phyloP scores from a whole-genome alignment of 2,888 invertebrate genomes.

The Mythimna albipuncta region DNA sequence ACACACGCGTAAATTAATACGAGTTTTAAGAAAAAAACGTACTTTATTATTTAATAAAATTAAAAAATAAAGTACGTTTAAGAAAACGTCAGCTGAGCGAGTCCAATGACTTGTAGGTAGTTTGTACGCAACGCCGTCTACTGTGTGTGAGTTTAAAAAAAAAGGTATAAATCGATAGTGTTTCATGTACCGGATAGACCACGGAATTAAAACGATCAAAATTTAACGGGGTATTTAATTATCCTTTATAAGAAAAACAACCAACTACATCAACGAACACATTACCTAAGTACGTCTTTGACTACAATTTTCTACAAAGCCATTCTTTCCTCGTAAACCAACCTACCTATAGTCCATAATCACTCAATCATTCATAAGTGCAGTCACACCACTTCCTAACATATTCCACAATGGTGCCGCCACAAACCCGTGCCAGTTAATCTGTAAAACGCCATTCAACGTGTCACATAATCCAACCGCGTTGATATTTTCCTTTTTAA shows the following conservation, averaged over 20 bases:
- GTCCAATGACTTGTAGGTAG: no score
- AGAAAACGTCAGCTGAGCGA: no score
- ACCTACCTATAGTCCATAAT: not conserved
- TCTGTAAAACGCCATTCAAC: slow-evolving; percentile 57
- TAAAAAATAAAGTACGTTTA: no score
- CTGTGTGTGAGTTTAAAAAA: no score
- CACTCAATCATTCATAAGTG: slow-evolving; percentile 43
- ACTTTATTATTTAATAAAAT: no score
- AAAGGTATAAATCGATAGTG: no score
- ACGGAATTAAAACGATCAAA: no score
- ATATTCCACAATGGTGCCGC: slow-evolving; percentile 58
- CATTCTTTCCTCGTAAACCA: slow-evolving; percentile 18
- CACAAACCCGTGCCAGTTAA: slow-evolving; percentile 50
- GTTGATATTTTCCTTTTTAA: slow-evolving; percentile 88
- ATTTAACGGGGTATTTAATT: no score
- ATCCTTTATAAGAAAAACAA: not conserved
- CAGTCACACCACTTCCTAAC: slow-evolving; percentile 46
- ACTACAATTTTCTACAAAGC: slow-evolving; percentile 9
- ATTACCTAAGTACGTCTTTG: not conserved
- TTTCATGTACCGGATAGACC: no score
- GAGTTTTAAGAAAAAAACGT: no score
- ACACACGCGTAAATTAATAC: no score
- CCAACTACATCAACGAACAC: not conserved
- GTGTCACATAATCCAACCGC: slow-evolving; percentile 81
- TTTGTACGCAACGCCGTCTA: no score